A percentile compares a stretch with the other conserved stretches of the same genome.
These are phyloP conservation scores for Euphonia xanthogaster DNA, from an alignment of 2,797 vertebrate genomes.

Conservation along the genomic window DNA sequence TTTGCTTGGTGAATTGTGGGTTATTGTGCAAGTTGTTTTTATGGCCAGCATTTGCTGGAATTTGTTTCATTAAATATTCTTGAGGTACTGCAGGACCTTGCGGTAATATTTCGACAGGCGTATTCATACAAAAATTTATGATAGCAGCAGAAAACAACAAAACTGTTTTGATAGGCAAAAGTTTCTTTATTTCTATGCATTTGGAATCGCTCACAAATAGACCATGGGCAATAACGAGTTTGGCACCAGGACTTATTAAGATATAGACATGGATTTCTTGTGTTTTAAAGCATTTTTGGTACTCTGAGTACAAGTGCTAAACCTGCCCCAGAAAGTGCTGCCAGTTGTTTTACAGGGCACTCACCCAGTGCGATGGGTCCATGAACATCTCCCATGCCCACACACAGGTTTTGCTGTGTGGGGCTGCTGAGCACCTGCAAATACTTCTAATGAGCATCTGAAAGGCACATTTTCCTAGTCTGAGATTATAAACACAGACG, in stretches of 20 bases:
- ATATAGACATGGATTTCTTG: background rate
- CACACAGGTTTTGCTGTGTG: background rate
- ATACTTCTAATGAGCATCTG: background rate
- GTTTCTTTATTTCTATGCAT: background rate
- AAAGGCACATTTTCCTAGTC: background rate
- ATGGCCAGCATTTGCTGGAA: background rate
- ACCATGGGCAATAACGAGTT: background rate
- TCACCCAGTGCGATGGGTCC: rapidly evolving
- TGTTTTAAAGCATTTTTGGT: background rate
- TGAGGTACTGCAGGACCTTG: background rate
- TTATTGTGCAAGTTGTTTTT: background rate
- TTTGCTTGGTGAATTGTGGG: background rate
- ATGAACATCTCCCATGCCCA: background rate
- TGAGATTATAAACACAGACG: background rate
- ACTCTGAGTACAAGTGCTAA: background rate
- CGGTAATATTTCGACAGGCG: background rate
- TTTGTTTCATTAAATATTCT: background rate
- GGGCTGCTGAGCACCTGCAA: background rate
- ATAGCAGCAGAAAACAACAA: background rate
- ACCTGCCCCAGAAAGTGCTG: background rate
- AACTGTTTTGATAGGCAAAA: background rate
- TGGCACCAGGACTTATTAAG: background rate
- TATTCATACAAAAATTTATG: background rate
- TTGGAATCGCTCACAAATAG: background rate
- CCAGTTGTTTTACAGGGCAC: background rate